phyloP scores from a whole-genome alignment of 2,888 invertebrate genomes.

The Erpobdella octoculata region DNA sequence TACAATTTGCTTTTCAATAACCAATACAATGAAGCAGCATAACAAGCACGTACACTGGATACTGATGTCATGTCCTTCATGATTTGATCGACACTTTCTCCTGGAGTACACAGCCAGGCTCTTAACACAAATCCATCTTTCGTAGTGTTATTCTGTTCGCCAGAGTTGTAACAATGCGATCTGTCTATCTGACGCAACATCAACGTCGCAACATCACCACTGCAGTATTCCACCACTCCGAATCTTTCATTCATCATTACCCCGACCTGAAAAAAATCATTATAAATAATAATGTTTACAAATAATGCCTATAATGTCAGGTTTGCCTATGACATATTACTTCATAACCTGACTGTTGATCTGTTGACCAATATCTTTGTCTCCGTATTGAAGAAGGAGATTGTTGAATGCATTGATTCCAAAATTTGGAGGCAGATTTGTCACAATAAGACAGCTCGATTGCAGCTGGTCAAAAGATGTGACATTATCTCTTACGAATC shows the following conservation, averaged over 20 bases:
- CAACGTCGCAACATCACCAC: not conserved
- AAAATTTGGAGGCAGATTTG: constrained; percentile 52
- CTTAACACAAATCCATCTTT: not conserved
- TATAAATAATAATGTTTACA: not conserved
- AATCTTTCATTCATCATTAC: not conserved
- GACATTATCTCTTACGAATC: constrained; percentile 55
- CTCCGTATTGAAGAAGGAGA: not conserved
- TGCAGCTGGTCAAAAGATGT: constrained; percentile 55
- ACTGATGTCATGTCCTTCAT: constrained; percentile 14
- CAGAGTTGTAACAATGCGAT: no score
- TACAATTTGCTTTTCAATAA: not conserved
- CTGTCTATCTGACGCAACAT: not conserved
- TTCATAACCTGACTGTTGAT: not conserved
- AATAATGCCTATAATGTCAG: not conserved
- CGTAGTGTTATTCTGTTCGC: no score
- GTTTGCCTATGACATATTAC: not conserved
- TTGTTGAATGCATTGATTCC: not conserved
- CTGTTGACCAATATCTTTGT: not conserved
- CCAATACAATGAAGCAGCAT: not conserved
- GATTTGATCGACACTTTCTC: constrained; percentile 1
- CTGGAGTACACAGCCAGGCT: constrained; percentile 3
- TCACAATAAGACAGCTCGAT: constrained; percentile 56
- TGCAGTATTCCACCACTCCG: not conserved
- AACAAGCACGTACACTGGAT: not conserved
- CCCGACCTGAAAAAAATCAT: not conserved